Percentiles rank a stretch among this genome's conserved stretches.
These are phyloP conservation scores for Caenorhabditis virilis DNA, from an alignment of 2,888 invertebrate species.

Conservation along the genomic window DNA sequence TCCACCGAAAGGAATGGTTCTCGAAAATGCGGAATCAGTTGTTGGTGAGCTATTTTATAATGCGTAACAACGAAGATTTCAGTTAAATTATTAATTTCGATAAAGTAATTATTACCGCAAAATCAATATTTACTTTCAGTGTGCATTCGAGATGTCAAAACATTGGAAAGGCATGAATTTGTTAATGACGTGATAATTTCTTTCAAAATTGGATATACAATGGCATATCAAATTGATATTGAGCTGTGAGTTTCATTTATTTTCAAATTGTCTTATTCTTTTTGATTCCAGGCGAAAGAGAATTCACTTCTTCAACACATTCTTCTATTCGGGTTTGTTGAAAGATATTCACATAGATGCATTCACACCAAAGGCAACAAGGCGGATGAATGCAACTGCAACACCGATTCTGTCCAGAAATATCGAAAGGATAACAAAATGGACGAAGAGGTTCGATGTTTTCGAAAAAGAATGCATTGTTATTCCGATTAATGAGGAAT, in stretches of 20 bases:
- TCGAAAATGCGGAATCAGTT: not conserved
- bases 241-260: slow-evolving; percentile 5
- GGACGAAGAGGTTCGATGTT: slow-evolving; percentile 95
- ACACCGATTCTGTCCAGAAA: not conserved
- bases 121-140: slow-evolving; percentile 10
- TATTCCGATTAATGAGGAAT: slow-evolving; percentile 96
- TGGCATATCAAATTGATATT: slow-evolving; percentile 3
- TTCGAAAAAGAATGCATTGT: slow-evolving; percentile 95
- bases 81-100: not conserved
- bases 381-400: too few relatives aligned
- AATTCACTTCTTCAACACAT: slow-evolving; percentile 12
- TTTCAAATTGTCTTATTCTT: not conserved
- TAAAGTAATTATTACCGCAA: not conserved
- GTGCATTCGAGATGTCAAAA: slow-evolving; percentile 10
- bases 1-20: not conserved
- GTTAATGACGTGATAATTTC: slow-evolving; percentile 19
- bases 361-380: slow-evolving; percentile 6
- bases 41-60: slow-evolving; percentile 3
- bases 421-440: slow-evolving; percentile 81
- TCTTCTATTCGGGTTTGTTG: slow-evolving; percentile 10
- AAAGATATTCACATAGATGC: not conserved
- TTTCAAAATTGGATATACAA: slow-evolving; percentile 16
- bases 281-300: slow-evolving; percentile 7
- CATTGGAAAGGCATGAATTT: slow-evolving; percentile 29
- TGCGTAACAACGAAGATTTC: not conserved